phyloP scores from a whole-genome alignment of 1,140 invertebrate species.

The Diabrotica virgifera region DNA sequence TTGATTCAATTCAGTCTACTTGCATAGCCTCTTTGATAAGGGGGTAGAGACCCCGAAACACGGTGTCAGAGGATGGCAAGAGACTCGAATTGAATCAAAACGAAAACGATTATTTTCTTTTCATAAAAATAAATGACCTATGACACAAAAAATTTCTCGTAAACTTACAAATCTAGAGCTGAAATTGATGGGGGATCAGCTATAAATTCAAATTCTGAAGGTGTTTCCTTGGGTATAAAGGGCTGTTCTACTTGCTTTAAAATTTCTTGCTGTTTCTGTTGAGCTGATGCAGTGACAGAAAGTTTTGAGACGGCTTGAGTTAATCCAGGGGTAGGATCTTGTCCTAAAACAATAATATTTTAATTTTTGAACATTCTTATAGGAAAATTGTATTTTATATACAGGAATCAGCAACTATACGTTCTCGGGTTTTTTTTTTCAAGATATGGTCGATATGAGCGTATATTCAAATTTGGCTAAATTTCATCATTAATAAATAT shows the following conservation, averaged over 20 bases:
- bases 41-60: too few relatives aligned
- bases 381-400: neutral
- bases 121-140: too few relatives aligned
- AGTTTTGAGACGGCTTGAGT: slow-evolving; percentile 51
- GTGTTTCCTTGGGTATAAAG: slow-evolving; percentile 92
- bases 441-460: slow-evolving; percentile 34
- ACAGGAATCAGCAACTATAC: slow-evolving; percentile 8
- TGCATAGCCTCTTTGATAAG: too few relatives aligned
- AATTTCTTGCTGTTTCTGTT: slow-evolving; percentile 84
- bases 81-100: too few relatives aligned
- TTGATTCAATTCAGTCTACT: too few relatives aligned
- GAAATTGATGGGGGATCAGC: slow-evolving; percentile 98
- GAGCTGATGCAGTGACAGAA: slow-evolving; percentile 66
- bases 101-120: too few relatives aligned
- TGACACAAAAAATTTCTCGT: neutral
- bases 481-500: slow-evolving; percentile 35
- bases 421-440: slow-evolving; percentile 37
- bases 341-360: slow-evolving; percentile 35
- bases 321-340: slow-evolving; percentile 47
- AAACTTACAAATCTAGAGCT: slow-evolving; percentile 87
- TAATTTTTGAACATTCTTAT: neutral
- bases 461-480: slow-evolving; percentile 46
- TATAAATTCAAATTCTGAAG: slow-evolving; percentile 94
- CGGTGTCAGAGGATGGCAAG: too few relatives aligned
- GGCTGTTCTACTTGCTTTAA: slow-evolving; percentile 84